Conservation (phyloP, 2,888 invertebrate genomes). For the Dolichopus griseipennis region DNA sequence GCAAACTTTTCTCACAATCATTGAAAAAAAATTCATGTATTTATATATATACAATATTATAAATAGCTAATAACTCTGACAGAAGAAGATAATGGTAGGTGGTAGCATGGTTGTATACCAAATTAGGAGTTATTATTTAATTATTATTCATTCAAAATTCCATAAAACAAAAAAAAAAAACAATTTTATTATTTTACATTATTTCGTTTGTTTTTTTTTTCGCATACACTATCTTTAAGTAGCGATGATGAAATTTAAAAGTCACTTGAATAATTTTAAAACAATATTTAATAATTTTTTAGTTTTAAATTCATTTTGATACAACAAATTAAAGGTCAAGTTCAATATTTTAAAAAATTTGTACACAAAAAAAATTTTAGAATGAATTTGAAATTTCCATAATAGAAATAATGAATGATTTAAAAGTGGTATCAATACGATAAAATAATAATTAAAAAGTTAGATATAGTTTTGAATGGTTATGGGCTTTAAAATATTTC, state of each 20-base stretch:
- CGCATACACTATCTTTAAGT: not conserved
- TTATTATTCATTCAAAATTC: not conserved
- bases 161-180: not conserved
- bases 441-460: no score
- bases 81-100: not conserved
- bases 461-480: no score
- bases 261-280: no score
- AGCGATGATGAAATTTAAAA: not conserved
- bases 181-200: not conserved
- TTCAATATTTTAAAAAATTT: not conserved
- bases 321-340: not conserved
- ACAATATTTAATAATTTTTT: not conserved
- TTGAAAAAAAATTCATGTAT: no score
- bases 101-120: not conserved
- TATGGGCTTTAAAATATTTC: no score
- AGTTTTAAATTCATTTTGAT: not conserved
- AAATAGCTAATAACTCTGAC: no score
- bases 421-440: no score
- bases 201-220: not conserved
- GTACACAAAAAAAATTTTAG: no score
- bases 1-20: no score
- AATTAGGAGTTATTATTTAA: not conserved
- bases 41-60: no score
- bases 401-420: no score
- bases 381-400: no score